These are phyloP conservation scores for Eumaeus atala DNA, from an alignment of 1,140 invertebrate genomes.

Conservation along the genomic window DNA sequence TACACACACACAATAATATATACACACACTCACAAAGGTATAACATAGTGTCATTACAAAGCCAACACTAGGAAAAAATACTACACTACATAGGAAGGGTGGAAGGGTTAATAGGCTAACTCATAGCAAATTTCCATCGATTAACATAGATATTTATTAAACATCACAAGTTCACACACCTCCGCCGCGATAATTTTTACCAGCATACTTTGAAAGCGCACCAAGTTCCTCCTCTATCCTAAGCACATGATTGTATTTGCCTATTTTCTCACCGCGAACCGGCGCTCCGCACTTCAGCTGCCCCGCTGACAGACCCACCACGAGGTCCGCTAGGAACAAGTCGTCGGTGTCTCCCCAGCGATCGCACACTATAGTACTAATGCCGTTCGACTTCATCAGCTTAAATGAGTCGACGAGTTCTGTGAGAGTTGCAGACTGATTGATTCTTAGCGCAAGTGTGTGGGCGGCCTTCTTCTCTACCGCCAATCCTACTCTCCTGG, in stretches of 20 bases:
- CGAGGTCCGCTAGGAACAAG: conserved; percentile 96
- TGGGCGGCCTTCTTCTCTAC: conserved; percentile 97
- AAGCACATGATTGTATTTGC: conserved; percentile 98
- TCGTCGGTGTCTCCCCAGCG: conserved; percentile 96
- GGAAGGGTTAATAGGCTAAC: too few species aligned
- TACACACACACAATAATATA: too few species aligned
- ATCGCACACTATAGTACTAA: conserved; percentile 97
- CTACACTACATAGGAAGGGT: too few species aligned
- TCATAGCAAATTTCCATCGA: too few species aligned
- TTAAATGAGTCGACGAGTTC: conserved; percentile 95
- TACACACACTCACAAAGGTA: too few species aligned
- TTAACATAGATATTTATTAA: too few species aligned
- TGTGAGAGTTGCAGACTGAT: conserved; percentile 96
- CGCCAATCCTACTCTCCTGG: conserved; percentile 91
- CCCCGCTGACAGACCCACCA: conserved; percentile 96
- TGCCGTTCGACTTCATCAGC: conserved; percentile 90
- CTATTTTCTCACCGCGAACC: conserved; percentile 95
- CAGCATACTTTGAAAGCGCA: conserved; percentile 90
- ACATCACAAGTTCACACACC: conserved; percentile 15
- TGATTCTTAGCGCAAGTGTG: conserved; percentile 95
- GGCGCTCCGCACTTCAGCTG: conserved; percentile 99
- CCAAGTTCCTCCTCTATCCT: conserved; percentile 98
- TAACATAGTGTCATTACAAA: too few species aligned
- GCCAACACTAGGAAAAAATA: too few species aligned
- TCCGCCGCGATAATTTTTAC: conserved; percentile 88